Evolutionary conservation across 2,113 vertebrate genomes (phyloP).

Genomic region (Spizaetus ornatus): DNA sequence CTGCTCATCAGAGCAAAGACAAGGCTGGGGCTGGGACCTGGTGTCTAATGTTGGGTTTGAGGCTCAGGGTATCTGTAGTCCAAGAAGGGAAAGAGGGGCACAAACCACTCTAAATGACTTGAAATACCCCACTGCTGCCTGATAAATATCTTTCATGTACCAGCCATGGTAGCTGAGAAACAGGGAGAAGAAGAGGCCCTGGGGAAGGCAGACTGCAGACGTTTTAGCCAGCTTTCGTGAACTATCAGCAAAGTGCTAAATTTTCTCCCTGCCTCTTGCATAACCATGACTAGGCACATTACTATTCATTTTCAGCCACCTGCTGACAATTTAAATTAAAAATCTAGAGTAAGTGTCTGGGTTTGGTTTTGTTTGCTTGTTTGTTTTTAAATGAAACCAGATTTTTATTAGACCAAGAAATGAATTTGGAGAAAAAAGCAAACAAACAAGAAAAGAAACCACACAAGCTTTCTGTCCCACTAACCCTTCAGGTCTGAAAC

Average conservation of each 20-base stretch:
- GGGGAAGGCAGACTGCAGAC: background rate
- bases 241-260: background rate
- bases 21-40: background rate
- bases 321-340: conserved; percentile 38
- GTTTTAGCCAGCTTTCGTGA: background rate
- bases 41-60: background rate
- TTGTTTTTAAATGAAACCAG: background rate
- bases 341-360: background rate
- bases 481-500: background rate
- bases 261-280: background rate
- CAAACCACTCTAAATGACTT: background rate
- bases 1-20: background rate
- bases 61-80: too few species aligned
- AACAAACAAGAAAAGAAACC: background rate
- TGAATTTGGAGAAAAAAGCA: background rate
- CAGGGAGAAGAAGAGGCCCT: background rate
- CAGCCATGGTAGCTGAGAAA: background rate
- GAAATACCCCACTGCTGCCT: background rate
- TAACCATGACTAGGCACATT: background rate
- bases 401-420: background rate
- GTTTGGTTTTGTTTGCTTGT: background rate
- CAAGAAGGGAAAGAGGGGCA: background rate
- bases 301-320: conserved; percentile 7
- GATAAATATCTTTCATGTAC: background rate
- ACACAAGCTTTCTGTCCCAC: background rate